Evolutionary conservation across 2,888 invertebrate genomes (phyloP).

Genomic region (Tethea ocularis): DNA sequence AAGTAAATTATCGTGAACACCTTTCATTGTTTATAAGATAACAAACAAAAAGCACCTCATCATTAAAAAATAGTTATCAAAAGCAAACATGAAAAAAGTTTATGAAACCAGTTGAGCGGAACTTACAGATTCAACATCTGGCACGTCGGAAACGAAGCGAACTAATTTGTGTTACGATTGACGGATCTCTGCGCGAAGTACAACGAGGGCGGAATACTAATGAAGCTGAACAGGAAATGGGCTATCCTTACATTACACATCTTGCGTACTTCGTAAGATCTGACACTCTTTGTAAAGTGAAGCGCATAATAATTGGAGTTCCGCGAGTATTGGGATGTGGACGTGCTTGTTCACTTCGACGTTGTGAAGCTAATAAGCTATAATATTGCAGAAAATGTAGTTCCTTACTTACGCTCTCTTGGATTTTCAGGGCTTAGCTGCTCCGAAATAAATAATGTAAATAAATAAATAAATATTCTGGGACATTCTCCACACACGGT

Average conservation of each 20-base stretch:
- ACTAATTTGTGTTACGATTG: conserved; percentile 5
- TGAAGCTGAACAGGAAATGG: neutral
- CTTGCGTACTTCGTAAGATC: neutral
- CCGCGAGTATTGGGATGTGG: neutral
- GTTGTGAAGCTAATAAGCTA: neutral
- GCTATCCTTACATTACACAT: neutral
- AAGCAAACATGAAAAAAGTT: neutral
- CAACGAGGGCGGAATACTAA: conserved; percentile 1
- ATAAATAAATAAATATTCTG: too few species aligned
- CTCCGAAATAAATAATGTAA: too few species aligned
- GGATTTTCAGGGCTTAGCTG: too few species aligned
- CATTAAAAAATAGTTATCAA: neutral
- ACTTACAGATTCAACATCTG: neutral
- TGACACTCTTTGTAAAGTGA: conserved; percentile 3
- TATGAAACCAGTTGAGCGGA: neutral
- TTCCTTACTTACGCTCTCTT: too few species aligned
- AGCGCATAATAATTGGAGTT: neutral
- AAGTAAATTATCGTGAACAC: too few species aligned
- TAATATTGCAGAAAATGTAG: too few species aligned
- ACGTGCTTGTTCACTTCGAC: neutral
- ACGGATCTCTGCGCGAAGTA: neutral
- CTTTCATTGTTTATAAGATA: neutral
- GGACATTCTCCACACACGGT: too few species aligned
- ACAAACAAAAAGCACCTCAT: too few species aligned
- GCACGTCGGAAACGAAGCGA: neutral